These are phyloP conservation scores for Labeo catla DNA, from an alignment of 2,113 vertebrate genomes.

Conservation along the genomic window DNA sequence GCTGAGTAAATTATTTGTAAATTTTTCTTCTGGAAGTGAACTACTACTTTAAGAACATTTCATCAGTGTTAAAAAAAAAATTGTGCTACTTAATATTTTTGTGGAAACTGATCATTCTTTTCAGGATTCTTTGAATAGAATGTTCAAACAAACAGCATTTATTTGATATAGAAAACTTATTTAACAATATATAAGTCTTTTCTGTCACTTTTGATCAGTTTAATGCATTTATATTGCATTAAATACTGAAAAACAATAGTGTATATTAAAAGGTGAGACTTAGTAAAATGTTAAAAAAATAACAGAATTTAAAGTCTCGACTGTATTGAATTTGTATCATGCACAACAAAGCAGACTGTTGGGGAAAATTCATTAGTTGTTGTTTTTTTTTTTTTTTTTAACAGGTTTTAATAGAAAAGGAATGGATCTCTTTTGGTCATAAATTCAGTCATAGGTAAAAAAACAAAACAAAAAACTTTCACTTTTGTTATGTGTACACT, in stretches of 20 bases:
- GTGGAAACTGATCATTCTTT: no score
- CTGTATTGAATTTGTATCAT: not conserved
- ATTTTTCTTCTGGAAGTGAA: no score
- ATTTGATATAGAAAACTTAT: not conserved
- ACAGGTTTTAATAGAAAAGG: conserved; percentile 56
- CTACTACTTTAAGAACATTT: no score
- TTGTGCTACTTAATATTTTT: no score
- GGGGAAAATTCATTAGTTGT: no score
- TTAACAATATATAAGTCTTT: not conserved
- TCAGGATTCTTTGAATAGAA: not conserved
- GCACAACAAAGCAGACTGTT: not conserved
- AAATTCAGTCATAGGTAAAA: conserved; percentile 56
- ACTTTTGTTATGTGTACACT: no score
- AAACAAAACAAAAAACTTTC: no score
- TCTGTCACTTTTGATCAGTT: not conserved
- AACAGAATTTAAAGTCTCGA: not conserved
- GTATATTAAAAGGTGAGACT: not conserved
- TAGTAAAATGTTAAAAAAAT: no score
- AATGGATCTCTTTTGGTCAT: conserved; percentile 58
- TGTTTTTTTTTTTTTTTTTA: not conserved
- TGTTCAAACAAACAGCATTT: not conserved
- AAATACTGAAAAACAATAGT: no score
- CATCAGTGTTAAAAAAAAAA: no score
- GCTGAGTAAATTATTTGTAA: no score
- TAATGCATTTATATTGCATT: no score